Base-by-base conservation (phyloP, 92 coral and sea anemone genomes). In the Zoanthus solanderi region DNA sequence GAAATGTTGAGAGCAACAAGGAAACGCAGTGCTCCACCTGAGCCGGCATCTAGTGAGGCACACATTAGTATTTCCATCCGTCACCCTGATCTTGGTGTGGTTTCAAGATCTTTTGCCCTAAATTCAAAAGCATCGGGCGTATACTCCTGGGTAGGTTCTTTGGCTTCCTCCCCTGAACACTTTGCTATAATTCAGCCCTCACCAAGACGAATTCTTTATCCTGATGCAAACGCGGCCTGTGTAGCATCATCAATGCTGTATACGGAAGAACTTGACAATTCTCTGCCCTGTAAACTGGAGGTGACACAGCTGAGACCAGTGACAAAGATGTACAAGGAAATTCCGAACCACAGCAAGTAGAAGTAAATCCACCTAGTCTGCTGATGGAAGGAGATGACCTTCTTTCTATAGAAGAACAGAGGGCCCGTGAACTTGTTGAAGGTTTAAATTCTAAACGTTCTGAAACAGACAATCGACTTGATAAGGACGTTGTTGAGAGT, bases 61-160 rank as follows among this genome's bases (percentile, higher is more conserved):
- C 87, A 78, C 60, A 67, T 86, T 53, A 81, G 67, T 71, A 77
- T 90, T 29, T 90, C 93, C 61, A 87, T 87, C 12, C 86, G 93
- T 60, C 93, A 90, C 79, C 73, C 78, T 10, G 44, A 60, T 16
- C 86, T 90, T 46, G 90, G 93, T 34, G 87, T 78, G 54, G 85
- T 90, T 14, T 78, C 93, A 72, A 88, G 93, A 37, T 28, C 58
- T 66, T 90, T 87, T 76, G 42, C 87, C 44, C 83, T 85, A 32
- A 47, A 65, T 44, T 68, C 69, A 32, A 78, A 77, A 65, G 82
- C 87, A 83, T n/a, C 76, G 34, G 85, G 73, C 87, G 84, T 90
- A 42, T 90, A 90, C 77, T 89, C 87, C n/a, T n/a, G n/a, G n/a
- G 72, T 90, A 58, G 88, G 90, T 5, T 90, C 90, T 28, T 84